Evolutionary conservation across 2,888 invertebrate species (phyloP).

Genomic region (Drosophila suboccidentalis): DNA sequence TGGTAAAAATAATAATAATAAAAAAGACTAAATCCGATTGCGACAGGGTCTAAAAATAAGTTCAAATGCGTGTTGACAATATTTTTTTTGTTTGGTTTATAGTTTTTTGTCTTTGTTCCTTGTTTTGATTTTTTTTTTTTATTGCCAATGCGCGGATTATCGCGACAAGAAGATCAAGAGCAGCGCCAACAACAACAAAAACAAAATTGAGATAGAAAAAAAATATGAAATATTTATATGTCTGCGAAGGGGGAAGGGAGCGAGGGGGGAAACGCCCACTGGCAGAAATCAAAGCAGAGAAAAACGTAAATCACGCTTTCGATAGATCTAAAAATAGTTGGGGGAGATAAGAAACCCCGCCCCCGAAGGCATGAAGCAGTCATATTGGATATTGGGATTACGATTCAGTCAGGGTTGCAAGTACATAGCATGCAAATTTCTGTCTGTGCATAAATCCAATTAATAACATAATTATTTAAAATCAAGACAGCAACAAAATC

Average conservation of each 20-base stretch:
- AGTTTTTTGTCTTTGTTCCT: constrained; percentile 19
- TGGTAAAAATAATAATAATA: constrained; percentile 40
- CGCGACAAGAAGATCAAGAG: constrained; percentile 78
- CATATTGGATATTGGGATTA: constrained; percentile 38
- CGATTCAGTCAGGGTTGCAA: constrained; percentile 31
- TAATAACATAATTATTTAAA: constrained; percentile 74
- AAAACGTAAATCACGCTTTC: constrained; percentile 79
- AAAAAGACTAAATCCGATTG: constrained; percentile 61
- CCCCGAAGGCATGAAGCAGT: constrained; percentile 15
- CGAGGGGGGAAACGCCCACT: constrained; percentile 64
- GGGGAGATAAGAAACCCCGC: constrained; percentile 61
- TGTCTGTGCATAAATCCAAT: constrained; percentile 70
- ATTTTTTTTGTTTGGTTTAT: constrained; percentile 35
- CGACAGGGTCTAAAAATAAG: constrained; percentile 75
- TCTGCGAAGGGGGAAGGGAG: constrained; percentile 49
- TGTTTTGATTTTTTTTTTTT: constrained; percentile 30
- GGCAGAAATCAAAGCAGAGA: constrained; percentile 40
- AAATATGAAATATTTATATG: constrained; percentile 62
- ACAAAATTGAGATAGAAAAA: constrained; percentile 24
- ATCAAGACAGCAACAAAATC: constrained; percentile 40
- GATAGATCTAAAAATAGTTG: constrained; percentile 74
- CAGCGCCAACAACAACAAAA: constrained; percentile 39
- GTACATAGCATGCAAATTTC: constrained; percentile 51
- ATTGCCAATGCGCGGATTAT: constrained; percentile 76
- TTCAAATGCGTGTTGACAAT: constrained; percentile 79